Conservation (phyloP, 2,888 invertebrate species). For the Isoperla grammatica region DNA sequence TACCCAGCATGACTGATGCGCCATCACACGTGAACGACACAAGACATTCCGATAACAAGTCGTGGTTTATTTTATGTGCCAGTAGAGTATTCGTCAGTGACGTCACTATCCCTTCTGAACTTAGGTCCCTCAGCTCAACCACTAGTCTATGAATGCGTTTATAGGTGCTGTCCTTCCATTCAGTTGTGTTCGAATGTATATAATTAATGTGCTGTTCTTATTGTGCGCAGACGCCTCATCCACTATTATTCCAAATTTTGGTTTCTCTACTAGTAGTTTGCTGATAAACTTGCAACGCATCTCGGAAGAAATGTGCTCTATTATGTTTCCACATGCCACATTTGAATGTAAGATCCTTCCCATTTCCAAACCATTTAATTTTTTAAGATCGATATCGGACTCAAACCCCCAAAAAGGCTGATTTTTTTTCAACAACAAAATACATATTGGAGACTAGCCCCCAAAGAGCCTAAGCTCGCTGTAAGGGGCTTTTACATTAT, state of each 20-base stretch:
- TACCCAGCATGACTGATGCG: constrained; percentile 28
- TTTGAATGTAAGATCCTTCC: constrained; percentile 14
- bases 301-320: constrained; percentile 10
- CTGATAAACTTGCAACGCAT: constrained; percentile 2
- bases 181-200: constrained; percentile 1
- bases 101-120: not conserved
- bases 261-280: not conserved
- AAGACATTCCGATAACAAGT: constrained; percentile 14
- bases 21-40: constrained; percentile 22
- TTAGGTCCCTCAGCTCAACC: constrained; percentile 5
- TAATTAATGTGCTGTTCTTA: constrained; percentile 11
- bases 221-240: constrained; percentile 10
- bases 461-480: too few relatives aligned
- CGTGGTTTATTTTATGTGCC: not conserved
- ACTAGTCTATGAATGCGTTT: constrained; percentile 8
- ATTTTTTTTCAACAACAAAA: too few relatives aligned
- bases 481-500: too few relatives aligned
- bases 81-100: constrained; percentile 1
- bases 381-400: not conserved
- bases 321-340: constrained; percentile 6
- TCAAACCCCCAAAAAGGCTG: constrained; percentile 1
- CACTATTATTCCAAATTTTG: constrained; percentile 11
- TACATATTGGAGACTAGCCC: too few relatives aligned
- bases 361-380: constrained; percentile 11
- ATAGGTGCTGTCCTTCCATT: not conserved